These are phyloP conservation scores for Sebastes cheni DNA, from an alignment of 2,797 vertebrate genomes.

Conservation along the genomic window DNA sequence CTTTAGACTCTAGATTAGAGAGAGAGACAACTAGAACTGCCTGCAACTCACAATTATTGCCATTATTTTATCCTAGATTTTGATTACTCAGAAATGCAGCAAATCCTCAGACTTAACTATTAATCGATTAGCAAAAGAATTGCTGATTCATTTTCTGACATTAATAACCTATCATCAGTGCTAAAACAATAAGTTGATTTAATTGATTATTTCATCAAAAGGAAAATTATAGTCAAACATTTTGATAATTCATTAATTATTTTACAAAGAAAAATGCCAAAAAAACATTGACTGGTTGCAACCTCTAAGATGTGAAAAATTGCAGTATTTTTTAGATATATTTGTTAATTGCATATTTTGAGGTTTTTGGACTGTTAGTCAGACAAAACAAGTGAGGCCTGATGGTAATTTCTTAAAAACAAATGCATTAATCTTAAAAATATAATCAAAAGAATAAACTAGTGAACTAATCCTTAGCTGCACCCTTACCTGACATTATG, in stretches of 20 bases:
- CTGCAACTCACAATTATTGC: neutral
- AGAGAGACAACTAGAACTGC: neutral
- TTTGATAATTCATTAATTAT: neutral
- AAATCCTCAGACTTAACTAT: neutral
- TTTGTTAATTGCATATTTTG: neutral
- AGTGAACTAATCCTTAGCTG: neutral
- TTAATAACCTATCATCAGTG: neutral
- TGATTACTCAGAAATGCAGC: neutral
- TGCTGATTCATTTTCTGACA: neutral
- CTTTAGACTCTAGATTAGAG: rapidly evolving
- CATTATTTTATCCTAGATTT: neutral
- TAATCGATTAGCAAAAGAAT: neutral
- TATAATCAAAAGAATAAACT: rapidly evolving
- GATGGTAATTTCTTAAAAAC: neutral
- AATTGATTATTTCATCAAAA: neutral
- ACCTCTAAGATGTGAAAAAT: neutral
- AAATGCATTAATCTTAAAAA: too few species aligned
- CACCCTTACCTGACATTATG: neutral
- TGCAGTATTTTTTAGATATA: neutral
- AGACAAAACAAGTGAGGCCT: neutral
- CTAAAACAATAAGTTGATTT: neutral
- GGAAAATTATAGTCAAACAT: neutral
- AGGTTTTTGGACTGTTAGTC: neutral
- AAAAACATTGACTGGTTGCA: neutral
- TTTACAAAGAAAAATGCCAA: neutral